Conservation (phyloP, 2,888 invertebrate species). For the Dascillus cervinus region DNA sequence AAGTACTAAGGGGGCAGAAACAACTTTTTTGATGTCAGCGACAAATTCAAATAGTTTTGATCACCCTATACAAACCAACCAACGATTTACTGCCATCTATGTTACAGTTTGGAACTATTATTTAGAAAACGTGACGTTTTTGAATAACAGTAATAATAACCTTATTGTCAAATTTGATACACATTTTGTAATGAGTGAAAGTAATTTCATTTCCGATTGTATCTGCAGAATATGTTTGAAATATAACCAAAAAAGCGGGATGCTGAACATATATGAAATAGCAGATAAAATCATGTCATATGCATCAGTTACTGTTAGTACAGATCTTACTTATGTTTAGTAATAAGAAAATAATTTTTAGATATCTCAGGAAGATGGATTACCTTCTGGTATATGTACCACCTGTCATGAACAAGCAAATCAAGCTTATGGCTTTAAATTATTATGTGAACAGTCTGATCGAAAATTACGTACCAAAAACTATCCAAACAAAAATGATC, state of each 20-base stretch:
- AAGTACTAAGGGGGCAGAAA: too few species aligned
- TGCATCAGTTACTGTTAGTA: slow-evolving; percentile 3
- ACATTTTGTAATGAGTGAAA: too few species aligned
- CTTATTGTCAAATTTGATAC: too few species aligned
- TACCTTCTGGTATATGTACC: slow-evolving; percentile 7
- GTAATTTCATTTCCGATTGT: too few species aligned
- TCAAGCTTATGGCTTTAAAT: slow-evolving; percentile 8
- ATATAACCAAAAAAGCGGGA: neutral
- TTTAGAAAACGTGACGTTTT: too few species aligned
- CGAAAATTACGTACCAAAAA: slow-evolving; percentile 4
- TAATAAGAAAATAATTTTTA: slow-evolving; percentile 1
- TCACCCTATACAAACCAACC: too few species aligned
- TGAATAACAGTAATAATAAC: too few species aligned
- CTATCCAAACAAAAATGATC: neutral
- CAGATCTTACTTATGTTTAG: neutral
- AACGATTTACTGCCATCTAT: too few species aligned
- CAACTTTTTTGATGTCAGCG: too few species aligned
- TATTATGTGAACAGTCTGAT: slow-evolving; percentile 11
- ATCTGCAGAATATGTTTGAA: slow-evolving; percentile 6
- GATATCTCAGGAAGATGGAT: slow-evolving; percentile 7
- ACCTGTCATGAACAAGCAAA: slow-evolving; percentile 7
- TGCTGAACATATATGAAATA: slow-evolving; percentile 2
- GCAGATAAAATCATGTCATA: slow-evolving; percentile 1
- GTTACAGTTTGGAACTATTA: too few species aligned
- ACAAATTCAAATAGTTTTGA: too few species aligned